Evolutionary conservation across 2,113 vertebrate genomes (phyloP), one percentile per base, ranked within the genome.

Genomic region (Lophochroa leadbeateri): DNA sequence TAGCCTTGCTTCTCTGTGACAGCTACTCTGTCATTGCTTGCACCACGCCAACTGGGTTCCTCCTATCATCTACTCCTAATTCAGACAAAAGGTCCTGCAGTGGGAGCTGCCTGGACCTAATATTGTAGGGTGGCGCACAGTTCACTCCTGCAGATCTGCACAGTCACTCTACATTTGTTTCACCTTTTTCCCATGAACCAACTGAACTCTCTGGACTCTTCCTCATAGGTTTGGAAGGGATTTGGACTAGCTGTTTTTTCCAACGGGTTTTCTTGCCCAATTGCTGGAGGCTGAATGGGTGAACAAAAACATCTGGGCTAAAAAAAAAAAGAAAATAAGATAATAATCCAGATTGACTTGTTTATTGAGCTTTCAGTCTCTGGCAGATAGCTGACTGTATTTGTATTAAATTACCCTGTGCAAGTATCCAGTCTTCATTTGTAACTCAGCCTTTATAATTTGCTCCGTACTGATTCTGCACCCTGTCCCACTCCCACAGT

Each of bases 301-400:
- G 68, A 90, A 74, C 58, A 83, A 43, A 93, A 95, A 60, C 61
- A 88, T 83, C 70, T 90, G 78, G 49, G 12, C 3, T 7, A 3
- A 50, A 77, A 71, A 55, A 25, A 33, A 39, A 39, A 6, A 31
- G 29, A 35, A 11, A 27, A 1, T 0, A 72, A 71, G 53, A 50
- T 75, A 76, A 71, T 80, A 70, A 81, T 82, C 35, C 12, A 88
- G 33, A 57, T 63, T 90, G 33, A 11, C 53, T 92, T 90, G 58
- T 94, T 90, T 88, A 60, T 60, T 92, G 87, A 91, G 46, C 55
- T 91, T 75, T 91, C 27, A 58, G 47, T 92, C 31, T 72, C 68
- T 75, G 47, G 65, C 47, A 94, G 11, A 44, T 75, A 90, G 61
- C 13, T 87, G 50, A 20, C 52, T 79, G 23, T 87, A 57, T 29